Base-by-base conservation (phyloP, 2,888 invertebrate species). In the Drosophila lutescens region DNA sequence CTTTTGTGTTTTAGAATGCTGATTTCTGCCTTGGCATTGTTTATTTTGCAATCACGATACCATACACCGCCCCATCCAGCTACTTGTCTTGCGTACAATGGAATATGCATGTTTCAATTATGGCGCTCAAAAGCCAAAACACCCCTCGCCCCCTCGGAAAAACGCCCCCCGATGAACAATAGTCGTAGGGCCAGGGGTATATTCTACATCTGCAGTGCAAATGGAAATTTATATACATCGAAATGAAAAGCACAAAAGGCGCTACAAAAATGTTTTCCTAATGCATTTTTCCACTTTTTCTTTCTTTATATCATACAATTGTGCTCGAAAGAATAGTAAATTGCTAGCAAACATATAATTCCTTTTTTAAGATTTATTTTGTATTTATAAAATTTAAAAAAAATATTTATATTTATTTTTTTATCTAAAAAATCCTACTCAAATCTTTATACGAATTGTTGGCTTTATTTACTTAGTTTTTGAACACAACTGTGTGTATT, bases 101-200 rank as follows among this genome's bases (percentile, higher is more conserved):
- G 80, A 80, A 83, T 86, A 86, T 83, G 88, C 84, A 83, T 83
- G 83, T 86, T 83, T 88, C 86, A 88, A 83, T 83, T 83, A 86
- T 86, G 88, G 84, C 88, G 84, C 81, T 83, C 74, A 76, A 80
- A 88, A 87, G 80, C 83, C 83, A 79, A 65, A 66, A 40, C 67
- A 49, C 53, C 61, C 51, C 23, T 20, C 10, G 1, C 32, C 32
- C 9, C 32, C 10, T 26, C 26, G 6, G 10, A 32, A 32, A 32
- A 10, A 32, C 32, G 10, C 10, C 54, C 20, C n/a, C 54, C 56
- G 50, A 74, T 36, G 55, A 67, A 67, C 74, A 71, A 74, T 66
- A 26, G 67, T 40, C 38, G 10, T 26, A 23, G 41, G 54, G 40
- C 41, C 44, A 40, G 38, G 61, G 62, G 43, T 8, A 13, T 66